Evolutionary conservation across 2,888 invertebrate species (phyloP), one percentile per base, ranked within the genome.

Genomic region (Criorhina ranunculi): DNA sequence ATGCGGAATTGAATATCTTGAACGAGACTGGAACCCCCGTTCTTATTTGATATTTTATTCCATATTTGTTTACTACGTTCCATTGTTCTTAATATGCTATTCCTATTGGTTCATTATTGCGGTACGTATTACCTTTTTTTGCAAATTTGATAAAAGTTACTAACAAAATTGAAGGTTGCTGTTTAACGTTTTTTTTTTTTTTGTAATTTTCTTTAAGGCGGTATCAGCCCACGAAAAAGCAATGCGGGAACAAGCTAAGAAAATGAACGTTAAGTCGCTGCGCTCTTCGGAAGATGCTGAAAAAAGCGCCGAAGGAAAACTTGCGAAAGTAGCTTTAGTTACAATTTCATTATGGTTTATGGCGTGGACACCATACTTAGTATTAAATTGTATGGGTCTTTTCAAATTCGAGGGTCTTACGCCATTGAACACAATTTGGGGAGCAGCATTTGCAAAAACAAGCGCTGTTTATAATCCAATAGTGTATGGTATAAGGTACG

Each of bases 401-500:
- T 96, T 97, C 89, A 95, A 96, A 88, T 94, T 94, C 75, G 93
- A 93, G 49, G 94, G 94, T 55, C 95, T 97, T 88, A 95, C 94
- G 87, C 97, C 97, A 12, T 92, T 97, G 87, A 95, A 95, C 87
- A 96, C 96, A 70, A 96, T 97, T 91, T 96, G 97, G 96, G 96
- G 96, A 66, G 96, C 98, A 37, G 94, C 98, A 88, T 97, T 98
- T 91, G 98, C 98, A 79, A 98, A 98, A 92, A 96, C 97, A 86
- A 97, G 96, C 89, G 96, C 97, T 86, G 96, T 96, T 83, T 97
- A 97, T 93, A 97, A 97, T 92, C 97, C 97, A 24, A 96, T 97
- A 90, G 97, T 97, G 87, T 97, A 97, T 90, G 97, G 96, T 88
- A 97, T 97, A 92, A 97, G 96, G 96, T 96, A 89, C 90, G 67